Base-by-base conservation (phyloP, 2,888 invertebrate species). In the Caenorhabditis macrosperma region DNA sequence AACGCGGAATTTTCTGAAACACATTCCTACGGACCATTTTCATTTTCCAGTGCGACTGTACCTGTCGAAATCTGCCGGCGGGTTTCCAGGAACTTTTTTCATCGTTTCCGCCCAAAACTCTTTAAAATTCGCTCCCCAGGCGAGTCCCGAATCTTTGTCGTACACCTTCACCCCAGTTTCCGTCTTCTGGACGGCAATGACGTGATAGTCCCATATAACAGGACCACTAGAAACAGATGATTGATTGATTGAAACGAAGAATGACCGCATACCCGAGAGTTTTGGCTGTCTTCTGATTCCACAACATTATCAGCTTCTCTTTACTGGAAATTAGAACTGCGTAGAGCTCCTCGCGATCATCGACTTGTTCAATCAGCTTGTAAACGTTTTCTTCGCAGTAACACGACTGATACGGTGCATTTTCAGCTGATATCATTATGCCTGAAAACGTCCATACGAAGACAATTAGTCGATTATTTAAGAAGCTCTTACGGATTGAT, bases 181-280 rank as follows among this genome's bases (percentile, higher is more conserved):
- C 6, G 10, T 22, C 41, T 54, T 52, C 61, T 60, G 46, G 9
- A 86, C 48, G 10, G 82, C 66, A 20, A 86, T 77, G 4, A 86
- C 86, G 60, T 86, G 85, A 54, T 86, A 86, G 48, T 86, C 86
- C 86, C 86, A 86, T 10, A 82, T 33, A n/a, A 83, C 83, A 24
- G 50, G 66, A 4, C 61, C 50, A 4, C 82, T 84, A 50, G 41
- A 72, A 54, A 41, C 33, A 60, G 20, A 54, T 12, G 55, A 41
- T 22, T 4, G 24, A 33, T 60, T 35, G 10, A 7, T 28, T 17
- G 28, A 1, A 28, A 24, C 17, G 20, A 41, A 41, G 4, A 15
- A n/a, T 24, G n/a, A 28, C 3, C 46, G 15, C 55, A 7, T 46
- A 66, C 76, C 22, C 26, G 1, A 30, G 17, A 35, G 57, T 28